Evolutionary conservation across 2,888 invertebrate species (phyloP).

Genomic region (Encarsia formosa): DNA sequence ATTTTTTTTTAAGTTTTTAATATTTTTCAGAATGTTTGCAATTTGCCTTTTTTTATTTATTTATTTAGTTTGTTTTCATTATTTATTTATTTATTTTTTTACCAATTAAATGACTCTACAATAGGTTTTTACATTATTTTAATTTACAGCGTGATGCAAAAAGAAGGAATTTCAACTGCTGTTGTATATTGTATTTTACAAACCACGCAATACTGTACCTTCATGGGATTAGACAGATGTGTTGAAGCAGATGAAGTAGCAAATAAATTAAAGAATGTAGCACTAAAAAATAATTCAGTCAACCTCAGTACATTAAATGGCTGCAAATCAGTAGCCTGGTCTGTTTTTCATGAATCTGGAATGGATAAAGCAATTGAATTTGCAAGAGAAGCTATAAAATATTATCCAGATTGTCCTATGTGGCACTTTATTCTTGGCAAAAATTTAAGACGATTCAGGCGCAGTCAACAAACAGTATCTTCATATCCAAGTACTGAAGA

Average conservation of each 20-base stretch:
- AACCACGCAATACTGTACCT: background rate
- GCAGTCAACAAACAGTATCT: background rate
- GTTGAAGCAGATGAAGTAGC: background rate
- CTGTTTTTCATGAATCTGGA: background rate
- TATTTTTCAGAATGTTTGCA: too few relatives aligned
- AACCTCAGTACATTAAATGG: background rate
- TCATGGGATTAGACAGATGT: background rate
- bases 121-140: too few relatives aligned
- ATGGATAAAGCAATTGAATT: background rate
- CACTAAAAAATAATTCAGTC: too few relatives aligned
- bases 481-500: background rate
- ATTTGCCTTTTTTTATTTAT: too few relatives aligned
- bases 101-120: too few relatives aligned
- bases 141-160: background rate
- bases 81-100: too few relatives aligned
- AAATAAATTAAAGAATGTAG: too few relatives aligned
- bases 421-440: conserved; percentile 7
- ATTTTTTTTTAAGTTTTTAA: too few relatives aligned
- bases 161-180: background rate
- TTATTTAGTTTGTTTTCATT: too few relatives aligned
- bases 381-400: background rate
- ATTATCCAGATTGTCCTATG: background rate
- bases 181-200: background rate
- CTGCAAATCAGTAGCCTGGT: background rate
- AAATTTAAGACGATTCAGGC: conserved; percentile 3